Percentiles rank a stretch among this genome's conserved stretches.
These are phyloP conservation scores for Eupeodes luniger DNA, from an alignment of 2,888 invertebrate species.

Conservation along the genomic window DNA sequence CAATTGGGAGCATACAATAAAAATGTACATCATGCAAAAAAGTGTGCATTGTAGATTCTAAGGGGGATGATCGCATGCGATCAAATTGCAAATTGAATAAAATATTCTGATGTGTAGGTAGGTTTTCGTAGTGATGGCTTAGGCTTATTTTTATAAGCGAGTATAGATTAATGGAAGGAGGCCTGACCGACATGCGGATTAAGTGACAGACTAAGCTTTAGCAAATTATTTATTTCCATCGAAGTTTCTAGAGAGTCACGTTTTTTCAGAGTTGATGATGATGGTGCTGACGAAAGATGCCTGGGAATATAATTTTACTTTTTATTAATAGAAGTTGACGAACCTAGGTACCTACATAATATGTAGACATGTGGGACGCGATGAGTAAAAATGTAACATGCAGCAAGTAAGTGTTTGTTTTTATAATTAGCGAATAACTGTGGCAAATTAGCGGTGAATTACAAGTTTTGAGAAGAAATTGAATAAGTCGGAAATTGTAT, in stretches of 20 bases:
- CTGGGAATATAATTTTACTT: conserved; percentile 10
- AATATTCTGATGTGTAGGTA: conserved; percentile 33
- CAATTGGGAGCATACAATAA: conserved; percentile 24
- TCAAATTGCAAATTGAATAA: conserved; percentile 69
- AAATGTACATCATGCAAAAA: neutral
- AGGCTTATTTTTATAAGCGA: neutral
- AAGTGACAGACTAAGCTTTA: conserved; percentile 22
- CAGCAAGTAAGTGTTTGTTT: conserved; percentile 11
- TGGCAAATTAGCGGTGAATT: neutral
- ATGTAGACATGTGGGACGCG: too few species aligned
- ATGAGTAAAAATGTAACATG: conserved; percentile 19
- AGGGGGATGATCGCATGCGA: conserved; percentile 41
- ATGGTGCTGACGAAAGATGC: neutral
- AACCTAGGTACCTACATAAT: neutral
- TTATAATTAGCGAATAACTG: conserved; percentile 26
- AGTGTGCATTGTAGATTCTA: neutral
- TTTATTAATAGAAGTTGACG: conserved; percentile 27
- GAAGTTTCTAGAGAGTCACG: conserved; percentile 56
- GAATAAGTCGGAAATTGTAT: neutral
- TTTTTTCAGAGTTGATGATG: conserved; percentile 7
- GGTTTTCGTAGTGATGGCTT: neutral
- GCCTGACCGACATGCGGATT: conserved; percentile 61
- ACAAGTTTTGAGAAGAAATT: neutral
- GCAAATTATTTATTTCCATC: conserved; percentile 18
- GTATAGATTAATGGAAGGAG: neutral